Evolutionary conservation across 64 coral and sea anemone species (phyloP).

Genomic region (Stylophora pistillata): DNA sequence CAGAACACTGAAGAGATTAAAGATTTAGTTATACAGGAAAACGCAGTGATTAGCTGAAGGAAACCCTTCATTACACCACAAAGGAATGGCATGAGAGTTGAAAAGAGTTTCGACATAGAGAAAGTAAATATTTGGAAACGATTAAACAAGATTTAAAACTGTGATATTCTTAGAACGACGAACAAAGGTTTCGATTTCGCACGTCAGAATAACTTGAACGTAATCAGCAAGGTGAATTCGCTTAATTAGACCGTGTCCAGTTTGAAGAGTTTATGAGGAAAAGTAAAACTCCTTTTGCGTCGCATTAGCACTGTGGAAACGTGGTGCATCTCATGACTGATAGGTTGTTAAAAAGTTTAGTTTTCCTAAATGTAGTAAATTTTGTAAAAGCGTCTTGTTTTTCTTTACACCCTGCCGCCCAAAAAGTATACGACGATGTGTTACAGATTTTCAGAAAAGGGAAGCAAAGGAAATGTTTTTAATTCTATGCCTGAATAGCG

Average conservation of each 20-base stretch:
- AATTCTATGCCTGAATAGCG: no score
- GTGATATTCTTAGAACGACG: neutral
- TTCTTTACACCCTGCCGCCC: no score
- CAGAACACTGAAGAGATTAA: neutral
- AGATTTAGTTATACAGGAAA: neutral
- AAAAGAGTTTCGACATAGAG: neutral
- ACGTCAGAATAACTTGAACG: neutral
- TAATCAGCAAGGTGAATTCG: neutral
- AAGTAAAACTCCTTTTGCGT: neutral
- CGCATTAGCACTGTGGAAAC: no score
- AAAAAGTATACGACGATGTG: no score
- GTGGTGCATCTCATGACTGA: no score
- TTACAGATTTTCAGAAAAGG: no score
- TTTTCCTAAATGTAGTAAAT: no score
- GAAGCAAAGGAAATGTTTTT: no score
- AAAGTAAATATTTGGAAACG: conserved; percentile 9
- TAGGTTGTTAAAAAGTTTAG: no score
- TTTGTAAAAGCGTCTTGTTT: no score
- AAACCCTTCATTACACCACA: neutral
- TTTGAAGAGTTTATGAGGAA: neutral
- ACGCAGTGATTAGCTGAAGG: neutral
- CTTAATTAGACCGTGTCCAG: neutral
- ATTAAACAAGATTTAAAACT: neutral
- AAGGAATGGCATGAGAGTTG: neutral
- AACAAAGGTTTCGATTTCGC: neutral